Evolutionary conservation across 2,113 vertebrate genomes (phyloP), one percentile per base, ranked within the genome.

Genomic region (human (Homo sapiens)): DNA sequence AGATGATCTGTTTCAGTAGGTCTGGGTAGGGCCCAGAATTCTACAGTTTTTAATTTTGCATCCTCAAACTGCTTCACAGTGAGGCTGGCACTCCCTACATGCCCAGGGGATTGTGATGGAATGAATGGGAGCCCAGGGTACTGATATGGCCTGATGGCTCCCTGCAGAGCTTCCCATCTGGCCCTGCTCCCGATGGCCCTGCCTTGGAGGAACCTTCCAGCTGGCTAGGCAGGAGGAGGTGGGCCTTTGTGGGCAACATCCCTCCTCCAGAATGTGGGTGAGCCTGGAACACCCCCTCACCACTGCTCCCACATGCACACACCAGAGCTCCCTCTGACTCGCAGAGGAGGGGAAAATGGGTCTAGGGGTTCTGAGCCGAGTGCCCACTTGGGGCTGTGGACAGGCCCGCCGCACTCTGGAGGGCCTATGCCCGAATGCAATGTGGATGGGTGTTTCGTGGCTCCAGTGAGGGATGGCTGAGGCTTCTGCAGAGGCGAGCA

Each of bases 401-500:
- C 0, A 3, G 13, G 27, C 48, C 80, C 35, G 4, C 20, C 48
- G 11, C 82, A 68, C 89, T 87, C 79, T 68, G 57, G 66, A 68
- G 70, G 48, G 61, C 25, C 30, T 70, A 68, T 22, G 17, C 48
- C 78, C 0, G 0, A 20, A 43, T 55, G 78, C 93, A 48, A 25
- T 16, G 10, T 13, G 52, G 61, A 66, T 10, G 43, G 20, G n/a
- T 2, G 50, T 61, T 64, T 43, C 38, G 43, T 57, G 78, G 43
- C 70, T 90, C 20, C 68, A 50, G n/a, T 9, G 68, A 93, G 66
- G 84, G n/a, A 55, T 4, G 8, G 57, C 78, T 27, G 75, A 75
- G 72, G 50, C 35, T 96, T 6, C 84, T 48, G 75, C 38, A 18
- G 84, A 84, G 57, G 11, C 0, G 23, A 98, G 40, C 40, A 64